A percentile compares a stretch with the other conserved stretches of the same genome.
These are phyloP conservation scores for Perca flavescens DNA, from an alignment of 2,113 vertebrate species.

Conservation along the genomic window DNA sequence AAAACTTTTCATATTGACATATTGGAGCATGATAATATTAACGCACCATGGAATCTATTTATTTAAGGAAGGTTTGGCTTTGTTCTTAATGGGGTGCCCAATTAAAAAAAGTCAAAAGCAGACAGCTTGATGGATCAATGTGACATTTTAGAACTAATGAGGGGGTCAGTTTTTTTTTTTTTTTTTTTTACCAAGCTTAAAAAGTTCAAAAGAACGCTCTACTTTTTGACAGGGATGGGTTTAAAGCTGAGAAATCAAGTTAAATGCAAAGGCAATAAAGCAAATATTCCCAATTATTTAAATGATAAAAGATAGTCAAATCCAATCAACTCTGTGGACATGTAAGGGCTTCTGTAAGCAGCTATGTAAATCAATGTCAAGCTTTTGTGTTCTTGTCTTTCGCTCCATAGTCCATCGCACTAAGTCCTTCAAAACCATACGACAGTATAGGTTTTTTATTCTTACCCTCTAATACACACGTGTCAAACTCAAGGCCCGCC, in stretches of 20 bases:
- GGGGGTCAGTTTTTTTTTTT: neutral
- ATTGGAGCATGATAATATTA: neutral
- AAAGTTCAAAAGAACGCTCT: neutral
- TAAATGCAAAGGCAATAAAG: neutral
- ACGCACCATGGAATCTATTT: neutral
- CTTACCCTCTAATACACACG: too few species aligned
- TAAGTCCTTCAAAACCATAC: neutral
- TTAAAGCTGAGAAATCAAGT: neutral
- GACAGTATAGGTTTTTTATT: too few species aligned
- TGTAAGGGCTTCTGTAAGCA: neutral
- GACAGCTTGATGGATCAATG: constrained; percentile 7
- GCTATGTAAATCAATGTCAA: too few species aligned
- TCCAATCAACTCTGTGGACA: neutral
- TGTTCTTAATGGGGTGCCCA: neutral
- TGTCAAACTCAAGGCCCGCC: too few species aligned
- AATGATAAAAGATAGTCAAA: neutral
- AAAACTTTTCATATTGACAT: neutral
- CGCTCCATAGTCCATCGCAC: neutral
- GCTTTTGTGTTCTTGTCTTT: neutral
- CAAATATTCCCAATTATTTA: neutral
- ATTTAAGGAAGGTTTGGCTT: neutral
- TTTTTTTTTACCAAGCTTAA: neutral
- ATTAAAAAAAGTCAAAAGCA: constrained; percentile 3
- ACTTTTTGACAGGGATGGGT: neutral
- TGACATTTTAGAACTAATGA: neutral